Base-by-base conservation (phyloP, 2,888 invertebrate genomes). In the Crossocerus cetratus region DNA sequence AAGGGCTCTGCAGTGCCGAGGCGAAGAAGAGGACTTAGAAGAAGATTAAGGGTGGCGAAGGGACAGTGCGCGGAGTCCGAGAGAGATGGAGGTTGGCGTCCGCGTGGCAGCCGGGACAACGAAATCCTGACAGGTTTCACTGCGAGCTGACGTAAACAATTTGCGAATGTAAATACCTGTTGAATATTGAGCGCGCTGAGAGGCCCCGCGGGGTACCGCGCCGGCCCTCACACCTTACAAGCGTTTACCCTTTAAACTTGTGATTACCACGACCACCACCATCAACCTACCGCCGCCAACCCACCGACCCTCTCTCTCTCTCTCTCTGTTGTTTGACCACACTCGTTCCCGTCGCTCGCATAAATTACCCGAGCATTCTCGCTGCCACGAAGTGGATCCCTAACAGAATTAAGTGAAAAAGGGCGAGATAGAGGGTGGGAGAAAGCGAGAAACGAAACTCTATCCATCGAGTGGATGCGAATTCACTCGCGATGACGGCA, bases 91-190 rank as follows among this genome's bases (percentile, higher is more conserved):
- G 77, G 77, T 69, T 72, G 80, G 32, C 32, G 32, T 32, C 32
- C 32, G 11, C 79, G 75, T 77, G 74, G 81, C 74, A 72, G 77
- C 74, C 76, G 76, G 70, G 77, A 74, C 81, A 87, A 87, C 87
- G 83, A 87, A 86, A 86, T 78, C 81, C 84, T 89, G 89, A 89
- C 88, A 88, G 87, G 87, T 88, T 87, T 89, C 88, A 89, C 86
- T 86, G 84, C 84, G 82, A 83, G 74, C 86, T 88, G 89, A 88
- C 89, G 88, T 88, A 88, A 89, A 89, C 89, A 89, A 88, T 89
- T 89, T 89, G 83, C 87, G 87, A 89, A 88, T 88, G 88, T 88
- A 89, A 89, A 89, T 89, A 88, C 84, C 87, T 86, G 85, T 86
- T 87, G 85, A 87, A 88, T 86, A 88, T 86, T 87, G 87, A 87